These are phyloP conservation scores for Ahaetulla prasina DNA, from an alignment of 2,113 vertebrate species.

Conservation along the genomic window DNA sequence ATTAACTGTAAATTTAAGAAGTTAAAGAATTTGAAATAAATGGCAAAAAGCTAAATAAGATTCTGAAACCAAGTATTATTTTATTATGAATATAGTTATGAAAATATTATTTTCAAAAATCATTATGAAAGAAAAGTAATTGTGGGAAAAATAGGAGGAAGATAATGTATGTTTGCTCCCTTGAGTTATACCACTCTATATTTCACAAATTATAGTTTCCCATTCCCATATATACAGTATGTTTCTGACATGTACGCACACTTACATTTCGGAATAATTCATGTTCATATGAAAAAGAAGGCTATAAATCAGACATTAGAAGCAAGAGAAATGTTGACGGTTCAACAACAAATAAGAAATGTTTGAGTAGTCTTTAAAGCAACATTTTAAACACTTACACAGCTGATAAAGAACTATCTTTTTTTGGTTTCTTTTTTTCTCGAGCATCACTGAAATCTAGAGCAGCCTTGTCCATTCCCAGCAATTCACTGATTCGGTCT, in stretches of 20 bases:
- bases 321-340: neutral
- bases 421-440: slow-evolving; percentile 92
- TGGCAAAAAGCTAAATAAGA: neutral
- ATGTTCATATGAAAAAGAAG: neutral
- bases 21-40: neutral
- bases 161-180: too few relatives aligned
- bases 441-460: slow-evolving; percentile 92
- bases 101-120: too few relatives aligned
- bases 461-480: slow-evolving; percentile 95
- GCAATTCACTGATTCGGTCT: slow-evolving; percentile 91
- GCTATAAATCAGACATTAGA: neutral
- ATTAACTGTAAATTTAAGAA: neutral
- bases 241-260: neutral
- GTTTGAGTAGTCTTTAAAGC: neutral
- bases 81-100: too few relatives aligned
- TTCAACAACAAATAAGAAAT: neutral
- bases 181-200: neutral
- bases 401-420: slow-evolving; percentile 87
- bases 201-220: neutral
- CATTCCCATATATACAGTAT: neutral
- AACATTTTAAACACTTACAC: slow-evolving; percentile 76
- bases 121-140: neutral
- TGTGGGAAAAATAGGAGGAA: neutral
- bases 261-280: neutral
- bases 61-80: neutral